Evolutionary conservation across 2,113 vertebrate species (phyloP).

Genomic region (Stigmatopora argus): DNA sequence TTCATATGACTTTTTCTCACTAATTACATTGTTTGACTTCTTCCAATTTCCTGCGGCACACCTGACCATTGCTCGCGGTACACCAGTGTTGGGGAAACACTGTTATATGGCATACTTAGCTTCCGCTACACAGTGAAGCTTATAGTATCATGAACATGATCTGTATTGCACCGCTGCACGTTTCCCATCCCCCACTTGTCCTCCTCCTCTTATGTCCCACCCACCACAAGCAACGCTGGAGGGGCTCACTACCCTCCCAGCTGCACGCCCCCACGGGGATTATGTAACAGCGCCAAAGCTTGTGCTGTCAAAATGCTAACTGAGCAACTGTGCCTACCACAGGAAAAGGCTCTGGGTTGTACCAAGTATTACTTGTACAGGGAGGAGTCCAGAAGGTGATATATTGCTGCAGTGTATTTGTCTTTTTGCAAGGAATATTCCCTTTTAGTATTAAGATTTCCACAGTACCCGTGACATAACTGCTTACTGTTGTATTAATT

Average conservation of each 20-base stretch:
- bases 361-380: constrained; percentile 7
- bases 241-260: background rate
- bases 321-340: constrained; percentile 24
- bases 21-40: too few species aligned
- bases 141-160: constrained; percentile 31
- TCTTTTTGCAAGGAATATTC: background rate
- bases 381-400: constrained; percentile 10
- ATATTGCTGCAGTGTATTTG: constrained; percentile 6
- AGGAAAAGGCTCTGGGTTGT: constrained; percentile 22
- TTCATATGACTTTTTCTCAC: too few species aligned
- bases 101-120: constrained; percentile 11
- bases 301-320: constrained; percentile 43
- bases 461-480: background rate
- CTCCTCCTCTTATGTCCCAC: background rate
- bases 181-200: constrained; percentile 31
- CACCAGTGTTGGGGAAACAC: background rate
- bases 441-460: background rate
- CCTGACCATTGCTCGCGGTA: too few species aligned
- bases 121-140: constrained; percentile 10
- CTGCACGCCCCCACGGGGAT: background rate
- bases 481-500: background rate
- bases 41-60: too few species aligned
- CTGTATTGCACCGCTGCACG: constrained; percentile 35
- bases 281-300: constrained; percentile 41
- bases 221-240: constrained; percentile 5